A percentile compares a stretch with the other conserved stretches of the same genome.
Evolutionary conservation across 2,113 vertebrate species (phyloP).

Genomic region (Carassius carassius): DNA sequence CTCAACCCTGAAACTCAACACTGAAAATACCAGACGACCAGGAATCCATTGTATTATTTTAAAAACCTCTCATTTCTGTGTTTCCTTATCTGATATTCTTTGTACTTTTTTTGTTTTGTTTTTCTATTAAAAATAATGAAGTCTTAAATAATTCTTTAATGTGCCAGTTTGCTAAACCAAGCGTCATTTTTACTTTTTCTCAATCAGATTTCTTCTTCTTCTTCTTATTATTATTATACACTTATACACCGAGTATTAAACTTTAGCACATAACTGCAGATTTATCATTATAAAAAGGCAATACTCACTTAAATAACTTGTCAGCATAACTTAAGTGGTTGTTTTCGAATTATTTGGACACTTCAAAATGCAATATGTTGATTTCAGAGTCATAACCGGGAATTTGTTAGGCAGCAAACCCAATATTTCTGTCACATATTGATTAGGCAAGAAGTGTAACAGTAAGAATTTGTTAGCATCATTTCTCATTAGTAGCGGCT

Average conservation of each 20-base stretch:
- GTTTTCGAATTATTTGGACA: not conserved
- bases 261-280: not conserved
- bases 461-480: constrained; percentile 38
- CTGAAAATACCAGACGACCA: too few species aligned
- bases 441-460: not conserved
- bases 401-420: not conserved
- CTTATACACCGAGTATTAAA: not conserved
- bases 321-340: not conserved
- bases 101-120: not conserved
- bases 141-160: too few species aligned
- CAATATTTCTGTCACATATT: not conserved
- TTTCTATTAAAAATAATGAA: not conserved
- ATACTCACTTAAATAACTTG: not conserved
- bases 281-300: too few species aligned
- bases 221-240: too few species aligned
- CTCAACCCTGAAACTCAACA: too few species aligned
- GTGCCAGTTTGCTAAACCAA: not conserved
- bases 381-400: not conserved
- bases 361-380: not conserved
- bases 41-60: too few species aligned
- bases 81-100: not conserved
- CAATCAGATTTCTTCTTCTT: not conserved
- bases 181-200: not conserved
- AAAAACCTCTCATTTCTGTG: not conserved
- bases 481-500: not conserved